These are phyloP conservation scores for Brachionus calyciflorus DNA, from an alignment of 1,140 invertebrate species.

Conservation along the genomic window DNA sequence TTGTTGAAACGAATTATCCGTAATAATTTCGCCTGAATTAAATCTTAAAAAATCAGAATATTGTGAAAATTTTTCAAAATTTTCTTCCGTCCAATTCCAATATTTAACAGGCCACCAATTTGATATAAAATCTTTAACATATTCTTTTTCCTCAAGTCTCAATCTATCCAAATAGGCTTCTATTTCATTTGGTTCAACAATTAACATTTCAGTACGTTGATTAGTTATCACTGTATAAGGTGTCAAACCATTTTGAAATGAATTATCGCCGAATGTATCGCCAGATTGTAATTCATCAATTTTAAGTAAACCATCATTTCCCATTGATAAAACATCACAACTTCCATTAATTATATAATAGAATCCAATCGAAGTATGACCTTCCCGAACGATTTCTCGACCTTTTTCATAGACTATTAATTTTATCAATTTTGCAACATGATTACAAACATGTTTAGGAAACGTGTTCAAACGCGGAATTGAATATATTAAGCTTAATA, in stretches of 20 bases:
- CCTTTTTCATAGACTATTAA: constrained; percentile 32
- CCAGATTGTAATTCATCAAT: constrained; percentile 20
- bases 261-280: constrained; percentile 23
- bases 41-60: constrained; percentile 17
- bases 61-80: constrained; percentile 24
- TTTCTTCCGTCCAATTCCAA: constrained; percentile 15
- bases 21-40: neutral
- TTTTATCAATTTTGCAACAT: constrained; percentile 10
- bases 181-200: constrained; percentile 18
- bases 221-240: constrained; percentile 20
- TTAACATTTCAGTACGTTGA: constrained; percentile 21
- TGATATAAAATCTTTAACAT: constrained; percentile 12
- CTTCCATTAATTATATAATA: constrained; percentile 21
- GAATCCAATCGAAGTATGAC: constrained; percentile 5
- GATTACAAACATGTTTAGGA: neutral
- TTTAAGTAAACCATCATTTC: constrained; percentile 17
- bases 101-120: constrained; percentile 41
- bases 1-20: neutral
- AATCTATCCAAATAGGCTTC: neutral
- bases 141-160: constrained; percentile 24
- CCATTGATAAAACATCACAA: constrained; percentile 29
- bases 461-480: constrained; percentile 8
- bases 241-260: neutral
- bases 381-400: constrained; percentile 5
- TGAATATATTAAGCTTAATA: neutral